Conservation (phyloP, 1,140 invertebrate genomes). For the Yoshiicerus persimilis region DNA sequence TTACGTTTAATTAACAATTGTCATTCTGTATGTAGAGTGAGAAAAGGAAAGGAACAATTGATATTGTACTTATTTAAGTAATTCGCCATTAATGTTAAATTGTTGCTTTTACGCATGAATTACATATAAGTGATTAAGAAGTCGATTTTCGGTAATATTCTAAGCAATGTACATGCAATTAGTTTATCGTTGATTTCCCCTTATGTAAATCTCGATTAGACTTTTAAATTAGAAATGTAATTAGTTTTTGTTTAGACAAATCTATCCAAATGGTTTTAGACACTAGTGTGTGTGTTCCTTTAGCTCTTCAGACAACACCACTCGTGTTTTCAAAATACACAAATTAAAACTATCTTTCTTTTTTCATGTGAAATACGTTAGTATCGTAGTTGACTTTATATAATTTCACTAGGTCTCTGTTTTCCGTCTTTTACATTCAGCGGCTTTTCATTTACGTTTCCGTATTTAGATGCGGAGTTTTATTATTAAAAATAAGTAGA, state of each 20-base stretch:
- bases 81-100: too few species aligned
- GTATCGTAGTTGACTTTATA: neutral
- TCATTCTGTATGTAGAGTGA: too few species aligned
- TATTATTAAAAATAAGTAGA: neutral
- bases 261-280: too few species aligned
- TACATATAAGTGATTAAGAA: too few species aligned
- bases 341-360: neutral
- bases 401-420: neutral
- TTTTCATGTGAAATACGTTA: neutral
- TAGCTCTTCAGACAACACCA: neutral
- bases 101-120: too few species aligned
- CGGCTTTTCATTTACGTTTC: neutral
- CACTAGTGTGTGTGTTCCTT: neutral
- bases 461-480: neutral
- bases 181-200: neutral
- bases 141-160: too few species aligned
- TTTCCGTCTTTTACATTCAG: neutral
- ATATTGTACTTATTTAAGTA: too few species aligned
- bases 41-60: too few species aligned
- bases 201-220: neutral
- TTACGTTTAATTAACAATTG: too few species aligned
- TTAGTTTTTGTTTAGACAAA: neutral
- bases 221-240: neutral
- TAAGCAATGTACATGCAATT: neutral
- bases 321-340: too few species aligned